These are phyloP conservation scores for Heteropelma amictum DNA, from an alignment of 2,888 invertebrate genomes.

Conservation along the genomic window DNA sequence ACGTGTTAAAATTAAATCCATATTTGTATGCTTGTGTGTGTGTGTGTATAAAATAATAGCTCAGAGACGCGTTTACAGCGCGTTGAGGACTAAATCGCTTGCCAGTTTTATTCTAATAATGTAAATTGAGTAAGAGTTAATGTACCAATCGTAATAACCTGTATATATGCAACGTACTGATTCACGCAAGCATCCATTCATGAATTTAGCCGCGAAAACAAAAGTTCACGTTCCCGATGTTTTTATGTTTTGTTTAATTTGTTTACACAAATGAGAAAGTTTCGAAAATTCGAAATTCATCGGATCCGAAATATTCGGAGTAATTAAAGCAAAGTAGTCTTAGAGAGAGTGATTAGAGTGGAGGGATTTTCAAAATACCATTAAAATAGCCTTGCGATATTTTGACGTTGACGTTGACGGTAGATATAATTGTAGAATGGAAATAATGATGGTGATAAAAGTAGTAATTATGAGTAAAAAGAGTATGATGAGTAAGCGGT, in stretches of 20 bases:
- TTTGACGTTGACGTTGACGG: too few species aligned
- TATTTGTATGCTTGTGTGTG: not conserved
- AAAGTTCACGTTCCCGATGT: not conserved
- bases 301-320: too few species aligned
- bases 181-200: conserved; percentile 38
- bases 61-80: too few species aligned
- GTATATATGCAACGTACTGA: conserved; percentile 3
- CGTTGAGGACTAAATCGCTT: conserved; percentile 22
- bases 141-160: conserved; percentile 25
- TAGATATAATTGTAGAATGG: too few species aligned
- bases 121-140: conserved; percentile 42
- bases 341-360: too few species aligned
- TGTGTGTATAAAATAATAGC: not conserved
- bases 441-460: too few species aligned
- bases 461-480: too few species aligned
- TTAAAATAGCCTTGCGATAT: too few species aligned
- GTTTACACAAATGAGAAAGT: not conserved
- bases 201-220: not conserved
- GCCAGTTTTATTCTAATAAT: conserved; percentile 52
- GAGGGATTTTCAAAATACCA: too few species aligned
- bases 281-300: too few species aligned
- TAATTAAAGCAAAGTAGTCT: too few species aligned
- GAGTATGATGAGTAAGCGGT: too few species aligned
- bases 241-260: not conserved
- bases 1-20: not conserved